Evolutionary conservation across 2,797 vertebrate genomes (phyloP), one percentile per base, ranked within the genome.

Genomic region (Myiotriccus ornatus): DNA sequence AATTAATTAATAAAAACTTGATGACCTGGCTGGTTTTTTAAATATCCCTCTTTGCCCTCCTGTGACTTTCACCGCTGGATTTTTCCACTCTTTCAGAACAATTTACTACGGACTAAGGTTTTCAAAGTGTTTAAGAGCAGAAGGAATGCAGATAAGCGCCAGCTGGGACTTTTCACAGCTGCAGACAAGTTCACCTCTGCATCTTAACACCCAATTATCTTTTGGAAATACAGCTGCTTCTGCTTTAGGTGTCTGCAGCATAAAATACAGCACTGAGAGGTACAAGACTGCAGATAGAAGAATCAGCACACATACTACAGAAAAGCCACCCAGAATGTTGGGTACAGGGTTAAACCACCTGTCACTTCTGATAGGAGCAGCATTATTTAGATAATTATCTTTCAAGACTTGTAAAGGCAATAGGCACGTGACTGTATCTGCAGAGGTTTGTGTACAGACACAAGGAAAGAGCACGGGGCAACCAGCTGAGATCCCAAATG

Each of bases 321-420:
- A 64, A 30, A 39, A 80, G 3, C 3, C 50, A 21, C 0, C 12
- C 11, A 2, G 2, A 0, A 0, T 8, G 20, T 21, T 62, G 44
- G 34, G 15, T 35, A 30, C 4, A 9, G 53, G 52, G 9, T 34
- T 34, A 37, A 62, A 12, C 3, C 44, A 37, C 14, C 37, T 27
- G 1, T 2, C 55, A 55, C 34, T 55, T 24, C 69, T 56, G 35
- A 4, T 2, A 62, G 46, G 64, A 19, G 67, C 6, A 35, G 9
- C 35, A 21, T 4, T 15, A 4, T 22, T 67, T 39, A 28, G 35
- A 39, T 28, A 60, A 49, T 78, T 20, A 0, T 28, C 23, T 57
- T 50, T 39, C 53, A 41, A 41, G 63, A 17, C 39, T 64, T 46
- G 59, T 11, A 37, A 19, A 80, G 65, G 27, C 30, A 39, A 9